Evolutionary conservation across 2,797 vertebrate genomes (phyloP), one percentile per base, ranked within the genome.

Genomic region (Gymnodraco acuticeps): DNA sequence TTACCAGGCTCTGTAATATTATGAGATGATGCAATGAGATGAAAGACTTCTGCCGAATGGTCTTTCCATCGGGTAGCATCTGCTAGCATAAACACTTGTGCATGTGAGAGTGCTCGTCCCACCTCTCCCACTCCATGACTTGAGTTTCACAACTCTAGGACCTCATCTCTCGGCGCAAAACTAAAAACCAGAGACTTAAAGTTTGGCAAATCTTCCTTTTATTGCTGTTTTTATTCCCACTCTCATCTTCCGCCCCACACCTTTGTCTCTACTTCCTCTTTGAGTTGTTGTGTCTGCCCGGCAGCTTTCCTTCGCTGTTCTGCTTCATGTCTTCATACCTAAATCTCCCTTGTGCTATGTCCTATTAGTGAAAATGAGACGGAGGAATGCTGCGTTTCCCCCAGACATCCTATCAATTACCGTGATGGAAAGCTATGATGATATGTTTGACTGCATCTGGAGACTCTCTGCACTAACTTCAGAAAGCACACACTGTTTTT

Each of bases 1-100:
- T 90, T 86, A 84, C 81, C 41, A 11, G 48, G 59, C 68, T 77
- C 64, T 77, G 87, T 86, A 82, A 87, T 77, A 83, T 88, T 81
- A 78, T 54, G 51, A 82, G 77, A 91, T 92, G 90, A 92, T 90
- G 91, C 86, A 92, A 93, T 51, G 65, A 87, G 87, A 90, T 90
- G 90, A 91, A 91, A 91, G 87, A 78, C 51, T 46, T 33, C 46
- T 23, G 68, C n/a, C 3, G 75, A 48, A 82, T 92, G 90, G 80
- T 86, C 80, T 92, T 90, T 89, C 84, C 15, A 91, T 93, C 90
- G 91, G 84, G 68, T 88, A 69, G 77, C 77, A 72, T 83, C 79
- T 81, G 83, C 76, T 54, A 33, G 51, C 75, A 70, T 66, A 80
- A 76, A 86, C 79, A 81, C 66, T 56, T 70, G 31, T 63, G 52